Conservation (phyloP, 2,888 invertebrate genomes). For the Drosophila robusta region DNA sequence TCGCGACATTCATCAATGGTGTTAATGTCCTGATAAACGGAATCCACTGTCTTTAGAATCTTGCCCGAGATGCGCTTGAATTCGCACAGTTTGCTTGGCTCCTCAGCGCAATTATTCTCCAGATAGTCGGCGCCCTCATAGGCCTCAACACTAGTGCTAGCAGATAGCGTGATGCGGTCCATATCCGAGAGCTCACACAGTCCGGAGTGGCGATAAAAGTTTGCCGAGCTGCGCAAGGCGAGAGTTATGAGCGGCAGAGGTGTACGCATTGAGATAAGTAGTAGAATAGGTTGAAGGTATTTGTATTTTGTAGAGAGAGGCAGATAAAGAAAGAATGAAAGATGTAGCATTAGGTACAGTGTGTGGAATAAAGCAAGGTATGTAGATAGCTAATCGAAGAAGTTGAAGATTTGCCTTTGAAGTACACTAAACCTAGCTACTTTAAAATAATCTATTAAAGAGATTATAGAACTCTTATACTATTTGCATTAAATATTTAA, state of each 20-base stretch:
- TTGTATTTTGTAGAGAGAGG: constrained; percentile 8
- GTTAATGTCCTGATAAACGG: constrained; percentile 95
- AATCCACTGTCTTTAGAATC: constrained; percentile 96
- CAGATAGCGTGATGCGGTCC: constrained; percentile 95
- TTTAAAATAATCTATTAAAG: too few relatives aligned
- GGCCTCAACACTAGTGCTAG: constrained; percentile 91
- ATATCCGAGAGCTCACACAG: constrained; percentile 95
- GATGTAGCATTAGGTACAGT: constrained; percentile 43
- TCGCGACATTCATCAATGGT: constrained; percentile 95
- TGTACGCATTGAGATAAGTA: constrained; percentile 30
- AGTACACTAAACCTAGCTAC: neutral
- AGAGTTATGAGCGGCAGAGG: constrained; percentile 65
- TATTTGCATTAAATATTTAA: too few relatives aligned
- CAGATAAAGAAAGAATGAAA: constrained; percentile 33
- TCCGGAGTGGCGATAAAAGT: constrained; percentile 94
- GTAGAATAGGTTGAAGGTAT: constrained; percentile 52
- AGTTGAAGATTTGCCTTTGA: constrained; percentile 1
- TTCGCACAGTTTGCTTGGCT: constrained; percentile 97
- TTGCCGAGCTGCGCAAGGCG: constrained; percentile 90
- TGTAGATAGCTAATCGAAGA: constrained; percentile 12
- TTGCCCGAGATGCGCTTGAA: constrained; percentile 95
- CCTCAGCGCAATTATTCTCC: constrained; percentile 97
- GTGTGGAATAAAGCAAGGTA: constrained; percentile 12
- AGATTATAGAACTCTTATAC: too few relatives aligned
- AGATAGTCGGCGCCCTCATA: constrained; percentile 92